These are phyloP conservation scores for Torymus auratus DNA, from an alignment of 2,888 invertebrate species.

Conservation along the genomic window DNA sequence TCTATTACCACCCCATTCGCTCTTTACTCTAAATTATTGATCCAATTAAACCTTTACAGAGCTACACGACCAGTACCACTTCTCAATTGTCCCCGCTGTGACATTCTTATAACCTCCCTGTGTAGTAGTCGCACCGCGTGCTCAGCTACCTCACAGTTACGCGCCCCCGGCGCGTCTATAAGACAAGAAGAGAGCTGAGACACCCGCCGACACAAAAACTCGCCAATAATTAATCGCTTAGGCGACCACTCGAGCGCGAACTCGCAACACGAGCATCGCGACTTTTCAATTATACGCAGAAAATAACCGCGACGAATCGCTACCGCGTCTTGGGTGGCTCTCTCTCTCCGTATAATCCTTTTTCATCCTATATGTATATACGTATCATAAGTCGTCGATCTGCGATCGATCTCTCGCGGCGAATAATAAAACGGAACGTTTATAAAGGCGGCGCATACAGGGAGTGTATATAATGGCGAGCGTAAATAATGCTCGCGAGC, in stretches of 20 bases:
- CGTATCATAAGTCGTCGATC: slow-evolving; percentile 29
- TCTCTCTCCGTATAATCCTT: no score
- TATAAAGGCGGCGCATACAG: not conserved
- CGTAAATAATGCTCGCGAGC: slow-evolving; percentile 23
- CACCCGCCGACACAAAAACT: no score
- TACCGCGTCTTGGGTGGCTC: slow-evolving; percentile 51
- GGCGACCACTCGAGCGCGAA: slow-evolving; percentile 15
- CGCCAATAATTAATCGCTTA: slow-evolving; percentile 29
- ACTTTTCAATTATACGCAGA: slow-evolving; percentile 51
- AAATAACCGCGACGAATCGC: slow-evolving; percentile 51
- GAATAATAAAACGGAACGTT: slow-evolving; percentile 14
- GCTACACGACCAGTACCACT: no score
- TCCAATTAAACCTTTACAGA: no score
- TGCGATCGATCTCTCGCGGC: slow-evolving; percentile 30
- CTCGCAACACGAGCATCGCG: slow-evolving; percentile 15
- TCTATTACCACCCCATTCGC: no score
- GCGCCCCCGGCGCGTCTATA: no score
- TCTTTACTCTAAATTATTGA: no score
- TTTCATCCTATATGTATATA: not conserved
- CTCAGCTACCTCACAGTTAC: no score
- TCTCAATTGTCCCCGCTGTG: no score
- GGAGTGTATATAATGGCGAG: not conserved
- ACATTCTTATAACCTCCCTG: no score
- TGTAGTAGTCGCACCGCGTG: no score
- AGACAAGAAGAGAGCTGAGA: no score